Percentiles rank a stretch among this genome's conserved stretches.
Evolutionary conservation across 2,888 invertebrate species (phyloP).

Genomic region (Cheilosia scutellata): DNA sequence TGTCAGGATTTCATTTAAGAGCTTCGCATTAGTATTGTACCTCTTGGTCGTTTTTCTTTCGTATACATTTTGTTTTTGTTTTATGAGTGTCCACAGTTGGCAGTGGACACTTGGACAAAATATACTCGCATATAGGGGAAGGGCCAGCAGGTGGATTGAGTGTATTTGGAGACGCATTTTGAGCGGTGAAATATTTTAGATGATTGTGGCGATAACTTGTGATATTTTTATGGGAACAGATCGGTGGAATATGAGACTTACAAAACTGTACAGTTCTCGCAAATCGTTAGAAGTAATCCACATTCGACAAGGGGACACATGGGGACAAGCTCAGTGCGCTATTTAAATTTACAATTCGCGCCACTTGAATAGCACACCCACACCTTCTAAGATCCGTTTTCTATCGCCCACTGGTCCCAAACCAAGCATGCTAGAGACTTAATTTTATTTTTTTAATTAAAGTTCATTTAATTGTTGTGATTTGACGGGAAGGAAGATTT

Average conservation of each 20-base stretch:
- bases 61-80: conserved; percentile 16
- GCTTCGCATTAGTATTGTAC: conserved; percentile 50
- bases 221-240: neutral
- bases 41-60: conserved; percentile 20
- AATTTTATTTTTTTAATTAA: too few relatives aligned
- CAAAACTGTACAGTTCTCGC: too few relatives aligned
- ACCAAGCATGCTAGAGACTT: too few relatives aligned
- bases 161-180: neutral
- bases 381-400: too few relatives aligned
- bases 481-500: too few relatives aligned
- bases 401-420: too few relatives aligned
- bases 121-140: neutral
- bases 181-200: conserved; percentile 3
- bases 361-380: too few relatives aligned
- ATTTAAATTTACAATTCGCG: too few relatives aligned
- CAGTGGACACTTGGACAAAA: conserved; percentile 27
- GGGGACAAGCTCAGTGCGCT: too few relatives aligned
- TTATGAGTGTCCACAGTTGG: conserved; percentile 32
- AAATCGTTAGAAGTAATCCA: too few relatives aligned
- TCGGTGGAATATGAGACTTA: neutral
- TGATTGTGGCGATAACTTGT: neutral
- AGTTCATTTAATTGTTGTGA: too few relatives aligned
- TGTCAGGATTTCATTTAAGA: conserved; percentile 68
- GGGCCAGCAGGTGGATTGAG: conserved; percentile 12
- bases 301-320: too few relatives aligned